phyloP scores from a whole-genome alignment of 2,888 invertebrate species.

The Spilarctia lutea region DNA sequence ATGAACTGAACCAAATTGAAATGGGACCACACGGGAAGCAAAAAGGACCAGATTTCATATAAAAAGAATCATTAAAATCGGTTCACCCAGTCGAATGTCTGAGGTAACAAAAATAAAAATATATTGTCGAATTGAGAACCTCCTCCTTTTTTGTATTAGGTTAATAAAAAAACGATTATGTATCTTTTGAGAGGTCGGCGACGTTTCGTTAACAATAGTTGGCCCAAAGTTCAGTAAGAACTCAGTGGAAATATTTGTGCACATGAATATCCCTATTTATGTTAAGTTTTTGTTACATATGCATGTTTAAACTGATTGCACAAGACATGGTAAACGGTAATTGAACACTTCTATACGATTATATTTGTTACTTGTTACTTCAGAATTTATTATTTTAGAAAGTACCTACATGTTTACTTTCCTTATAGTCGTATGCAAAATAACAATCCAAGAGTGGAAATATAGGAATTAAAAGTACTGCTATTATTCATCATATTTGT shows the following conservation, averaged over 20 bases:
- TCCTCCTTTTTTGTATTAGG: too few species aligned
- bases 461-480: not conserved
- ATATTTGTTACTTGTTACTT: not conserved
- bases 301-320: not conserved
- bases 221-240: not conserved
- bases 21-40: too few species aligned
- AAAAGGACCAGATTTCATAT: too few species aligned
- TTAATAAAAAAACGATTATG: not conserved
- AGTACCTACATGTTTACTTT: too few species aligned
- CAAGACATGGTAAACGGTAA: too few species aligned
- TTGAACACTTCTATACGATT: too few species aligned
- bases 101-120: too few species aligned
- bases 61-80: too few species aligned
- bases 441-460: not conserved
- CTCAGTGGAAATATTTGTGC: not conserved
- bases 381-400: not conserved
- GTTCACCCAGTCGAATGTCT: too few species aligned
- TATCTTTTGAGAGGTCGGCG: not conserved
- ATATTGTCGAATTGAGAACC: too few species aligned
- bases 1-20: too few species aligned
- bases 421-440: too few species aligned
- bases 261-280: not conserved
- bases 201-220: not conserved
- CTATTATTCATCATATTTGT: not conserved
- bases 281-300: not conserved